phyloP scores from a whole-genome alignment of 1,140 invertebrate species.

The Akabosia matsudoensis region DNA sequence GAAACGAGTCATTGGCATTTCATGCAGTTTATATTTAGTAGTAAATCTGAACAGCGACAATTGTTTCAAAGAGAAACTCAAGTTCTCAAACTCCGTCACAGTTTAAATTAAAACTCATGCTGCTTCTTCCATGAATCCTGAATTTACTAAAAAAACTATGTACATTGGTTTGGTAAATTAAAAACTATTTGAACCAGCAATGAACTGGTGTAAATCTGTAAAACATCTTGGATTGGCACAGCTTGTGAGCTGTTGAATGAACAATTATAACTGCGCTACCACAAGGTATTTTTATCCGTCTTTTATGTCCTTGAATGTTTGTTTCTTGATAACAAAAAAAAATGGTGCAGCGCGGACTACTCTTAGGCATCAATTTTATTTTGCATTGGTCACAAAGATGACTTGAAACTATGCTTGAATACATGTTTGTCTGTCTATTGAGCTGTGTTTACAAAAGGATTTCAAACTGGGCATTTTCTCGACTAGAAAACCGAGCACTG shows the following conservation, averaged over 20 bases:
- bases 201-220: too few species aligned
- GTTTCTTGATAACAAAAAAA: not conserved
- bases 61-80: too few species aligned
- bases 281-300: too few species aligned
- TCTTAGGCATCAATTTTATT: too few species aligned
- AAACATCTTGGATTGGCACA: too few species aligned
- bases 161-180: not conserved
- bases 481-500: not conserved
- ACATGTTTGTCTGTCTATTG: not conserved
- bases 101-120: not conserved
- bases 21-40: too few species aligned
- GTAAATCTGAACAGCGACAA: too few species aligned
- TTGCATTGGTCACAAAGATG: not conserved
- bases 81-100: slow-evolving; percentile 18
- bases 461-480: not conserved
- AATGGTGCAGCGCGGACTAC: too few species aligned
- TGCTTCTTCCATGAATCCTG: slow-evolving; percentile 6
- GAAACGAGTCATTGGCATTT: too few species aligned
- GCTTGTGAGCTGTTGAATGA: too few species aligned
- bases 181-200: too few species aligned
- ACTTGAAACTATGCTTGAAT: slow-evolving; percentile 11
- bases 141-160: not conserved
- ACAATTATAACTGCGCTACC: too few species aligned
- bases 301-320: not conserved
- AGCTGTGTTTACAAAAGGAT: not conserved